Evolutionary conservation across 1,140 invertebrate species (phyloP), one percentile per base, ranked within the genome.

Genomic region (Schlechtendalia chinensis): DNA sequence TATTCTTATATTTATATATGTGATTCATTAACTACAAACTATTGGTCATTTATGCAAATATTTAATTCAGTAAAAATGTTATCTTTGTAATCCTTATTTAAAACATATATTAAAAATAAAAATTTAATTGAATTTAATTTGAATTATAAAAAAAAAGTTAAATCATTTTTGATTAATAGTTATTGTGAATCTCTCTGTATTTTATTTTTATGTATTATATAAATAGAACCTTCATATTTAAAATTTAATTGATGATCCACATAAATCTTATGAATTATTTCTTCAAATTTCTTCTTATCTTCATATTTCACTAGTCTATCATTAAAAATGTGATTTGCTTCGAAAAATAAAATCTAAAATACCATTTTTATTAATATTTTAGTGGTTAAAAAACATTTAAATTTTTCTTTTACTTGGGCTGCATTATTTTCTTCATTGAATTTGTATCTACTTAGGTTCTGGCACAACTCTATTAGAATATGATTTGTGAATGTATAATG

Each of bases 271-370:
- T 85, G 86, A 3, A 92, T 81, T 81, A 95, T 89, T 10, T 86
- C 84, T 83, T 92, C 90, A 85, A 94, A 94, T 84, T 89, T 89
- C 5, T 86, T 85, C 63, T 88, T 88, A 82, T 95, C 90, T 27
- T 93, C 89, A 32, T 88, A 86, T 50, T 88, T 89, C 4, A 91
- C 89, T 29, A 97, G 87, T 83, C 91, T 89, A 84, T 96, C 93
- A 82, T 89, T 88, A 85, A 97, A 97, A 83, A 95, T 88, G 82
- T 91, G 86, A 32, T 89, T 85, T 8, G 91, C 91, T 89, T 97
- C 95, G 84, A 93, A 91, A 56, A 88, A 86, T 83, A 94, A 87
- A 19, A 91, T 90, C 89, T 93, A 84, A 71, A 89, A 86, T 47
- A 77, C 8, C 1, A 10, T 32, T 58, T 71, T 74, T 32, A 74